Evolutionary conservation across 2,888 invertebrate genomes (phyloP).

Genomic region (Napeogenes inachia): DNA sequence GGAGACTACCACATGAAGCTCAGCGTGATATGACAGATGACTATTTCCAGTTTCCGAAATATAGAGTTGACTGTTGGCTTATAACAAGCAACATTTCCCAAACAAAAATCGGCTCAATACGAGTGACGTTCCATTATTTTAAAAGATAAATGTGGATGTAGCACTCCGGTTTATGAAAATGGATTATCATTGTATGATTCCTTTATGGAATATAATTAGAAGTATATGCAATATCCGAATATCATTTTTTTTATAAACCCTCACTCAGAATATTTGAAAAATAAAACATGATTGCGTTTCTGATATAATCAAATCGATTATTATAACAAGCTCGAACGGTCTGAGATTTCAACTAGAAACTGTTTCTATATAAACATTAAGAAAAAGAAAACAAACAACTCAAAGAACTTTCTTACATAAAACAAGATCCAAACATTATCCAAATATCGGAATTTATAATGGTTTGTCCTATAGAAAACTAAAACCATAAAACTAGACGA

Average conservation of each 20-base stretch:
- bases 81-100: conserved; percentile 60
- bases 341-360: neutral
- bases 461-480: conserved; percentile 22
- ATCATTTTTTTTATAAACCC: no score
- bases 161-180: conserved; percentile 25
- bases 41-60: conserved; percentile 41
- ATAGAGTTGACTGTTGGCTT: conserved; percentile 61
- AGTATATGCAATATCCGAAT: no score
- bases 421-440: conserved; percentile 6
- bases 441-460: conserved; percentile 15
- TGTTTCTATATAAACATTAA: conserved; percentile 3
- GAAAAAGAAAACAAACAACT: conserved; percentile 2
- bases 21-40: conserved; percentile 55
- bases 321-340: neutral
- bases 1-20: conserved; percentile 51
- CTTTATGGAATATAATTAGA: conserved; percentile 6
- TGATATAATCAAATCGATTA: neutral
- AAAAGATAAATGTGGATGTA: conserved; percentile 62
- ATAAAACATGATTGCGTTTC: no score
- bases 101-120: conserved; percentile 53
- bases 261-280: no score
- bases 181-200: conserved; percentile 25
- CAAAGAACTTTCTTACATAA: conserved; percentile 1
- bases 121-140: conserved; percentile 70
- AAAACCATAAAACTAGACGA: conserved; percentile 33